Evolutionary conservation across 2,888 invertebrate species (phyloP).

Genomic region (Zhuqinia jingwanae): DNA sequence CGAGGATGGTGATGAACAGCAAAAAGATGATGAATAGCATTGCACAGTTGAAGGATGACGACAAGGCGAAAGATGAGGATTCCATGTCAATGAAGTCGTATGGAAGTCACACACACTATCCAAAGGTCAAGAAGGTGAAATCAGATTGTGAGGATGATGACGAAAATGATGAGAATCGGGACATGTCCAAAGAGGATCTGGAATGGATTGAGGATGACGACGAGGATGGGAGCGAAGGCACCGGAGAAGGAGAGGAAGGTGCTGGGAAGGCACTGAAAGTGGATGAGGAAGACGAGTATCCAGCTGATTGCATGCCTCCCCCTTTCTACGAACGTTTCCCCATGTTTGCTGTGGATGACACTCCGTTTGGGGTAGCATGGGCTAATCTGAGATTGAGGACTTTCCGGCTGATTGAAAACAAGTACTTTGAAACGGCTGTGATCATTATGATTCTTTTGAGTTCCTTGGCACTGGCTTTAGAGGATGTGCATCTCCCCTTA

Average conservation of each 20-base stretch:
- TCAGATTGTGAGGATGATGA: background rate
- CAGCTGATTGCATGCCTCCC: slow-evolving; percentile 96
- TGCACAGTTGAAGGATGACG: slow-evolving; percentile 45
- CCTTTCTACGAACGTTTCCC: slow-evolving; percentile 93
- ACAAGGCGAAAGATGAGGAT: slow-evolving; percentile 64
- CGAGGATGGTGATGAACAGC: slow-evolving; percentile 77
- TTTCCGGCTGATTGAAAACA: slow-evolving; percentile 98
- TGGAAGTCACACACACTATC: slow-evolving; percentile 74
- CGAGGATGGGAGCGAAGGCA: background rate
- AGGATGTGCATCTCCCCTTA: slow-evolving; percentile 96
- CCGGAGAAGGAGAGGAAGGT: slow-evolving; percentile 78
- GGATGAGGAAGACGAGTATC: slow-evolving; percentile 85
- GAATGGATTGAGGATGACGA: slow-evolving; percentile 3
- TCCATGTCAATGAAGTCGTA: slow-evolving; percentile 76
- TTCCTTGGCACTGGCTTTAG: slow-evolving; percentile 98
- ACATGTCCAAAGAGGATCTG: background rate
- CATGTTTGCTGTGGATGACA: slow-evolving; percentile 87
- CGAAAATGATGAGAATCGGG: background rate
- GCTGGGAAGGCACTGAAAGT: slow-evolving; percentile 80
- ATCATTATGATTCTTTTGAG: slow-evolving; percentile 99
- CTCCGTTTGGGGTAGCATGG: slow-evolving; percentile 91
- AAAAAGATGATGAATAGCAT: slow-evolving; percentile 6
- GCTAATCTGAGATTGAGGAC: slow-evolving; percentile 95
- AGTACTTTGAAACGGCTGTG: slow-evolving; percentile 99
- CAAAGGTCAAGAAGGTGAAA: background rate